Conservation (phyloP, 1,140 invertebrate genomes). For the Zaprionus inermis region DNA sequence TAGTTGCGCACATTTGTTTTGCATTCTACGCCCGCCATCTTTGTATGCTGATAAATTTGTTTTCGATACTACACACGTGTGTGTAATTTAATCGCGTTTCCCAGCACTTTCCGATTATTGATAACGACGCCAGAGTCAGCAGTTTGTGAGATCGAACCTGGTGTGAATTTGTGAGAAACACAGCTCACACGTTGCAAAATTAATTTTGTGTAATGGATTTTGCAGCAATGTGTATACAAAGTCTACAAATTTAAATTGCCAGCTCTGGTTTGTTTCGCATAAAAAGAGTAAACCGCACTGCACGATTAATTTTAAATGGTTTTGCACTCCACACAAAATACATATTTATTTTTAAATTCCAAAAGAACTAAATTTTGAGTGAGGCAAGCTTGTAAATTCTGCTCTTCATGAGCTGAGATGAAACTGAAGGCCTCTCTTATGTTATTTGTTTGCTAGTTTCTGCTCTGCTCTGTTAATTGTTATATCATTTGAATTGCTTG, state of each 20-base stretch:
- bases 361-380: too few species aligned
- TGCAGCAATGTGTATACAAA: slow-evolving; percentile 6
- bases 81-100: background rate
- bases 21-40: background rate
- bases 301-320: too few species aligned
- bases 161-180: background rate
- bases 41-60: background rate
- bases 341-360: too few species aligned
- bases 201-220: slow-evolving; percentile 2
- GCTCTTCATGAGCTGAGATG: too few species aligned
- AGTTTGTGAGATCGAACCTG: background rate
- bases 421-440: too few species aligned
- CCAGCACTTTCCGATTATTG: slow-evolving; percentile 11
- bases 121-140: slow-evolving; percentile 11
- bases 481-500: too few species aligned
- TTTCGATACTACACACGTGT: slow-evolving; percentile 4
- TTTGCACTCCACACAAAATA: too few species aligned
- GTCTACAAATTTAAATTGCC: slow-evolving; percentile 3
- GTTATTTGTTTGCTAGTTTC: too few species aligned
- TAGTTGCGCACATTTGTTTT: background rate
- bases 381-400: too few species aligned
- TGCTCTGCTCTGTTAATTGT: too few species aligned
- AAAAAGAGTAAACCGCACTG: background rate
- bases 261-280: background rate
- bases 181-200: background rate